Conservation (phyloP, 2,888 invertebrate species). For the Pristionchus entomophagus region DNA sequence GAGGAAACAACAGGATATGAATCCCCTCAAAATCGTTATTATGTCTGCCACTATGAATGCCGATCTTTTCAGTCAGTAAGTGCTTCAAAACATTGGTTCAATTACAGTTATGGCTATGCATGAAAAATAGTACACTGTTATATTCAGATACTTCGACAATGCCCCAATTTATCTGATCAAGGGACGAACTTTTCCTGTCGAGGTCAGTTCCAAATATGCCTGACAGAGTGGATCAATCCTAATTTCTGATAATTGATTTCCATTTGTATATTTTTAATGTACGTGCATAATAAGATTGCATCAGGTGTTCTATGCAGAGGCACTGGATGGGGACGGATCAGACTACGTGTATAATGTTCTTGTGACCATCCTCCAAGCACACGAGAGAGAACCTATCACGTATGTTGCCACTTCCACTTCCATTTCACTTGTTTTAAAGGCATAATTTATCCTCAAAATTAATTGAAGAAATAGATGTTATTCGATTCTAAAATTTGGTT, state of each 20-base stretch:
- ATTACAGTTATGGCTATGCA: neutral
- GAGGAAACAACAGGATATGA: slow-evolving; percentile 48
- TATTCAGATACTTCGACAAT: slow-evolving; percentile 84
- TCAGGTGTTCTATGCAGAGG: slow-evolving; percentile 65
- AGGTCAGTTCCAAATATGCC: slow-evolving; percentile 73
- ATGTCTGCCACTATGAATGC: slow-evolving; percentile 94
- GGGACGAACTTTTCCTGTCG: slow-evolving; percentile 87
- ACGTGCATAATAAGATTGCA: too few relatives aligned
- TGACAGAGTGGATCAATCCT: neutral
- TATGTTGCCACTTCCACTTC: slow-evolving; percentile 60
- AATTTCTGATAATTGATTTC: neutral
- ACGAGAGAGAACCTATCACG: slow-evolving; percentile 76
- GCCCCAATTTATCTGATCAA: slow-evolving; percentile 90
- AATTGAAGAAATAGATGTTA: too few relatives aligned
- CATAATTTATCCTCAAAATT: too few relatives aligned
- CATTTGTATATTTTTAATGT: slow-evolving; percentile 28
- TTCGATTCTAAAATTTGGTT: neutral
- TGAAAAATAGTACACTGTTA: neutral
- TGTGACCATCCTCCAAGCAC: slow-evolving; percentile 78
- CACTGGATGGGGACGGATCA: slow-evolving; percentile 52
- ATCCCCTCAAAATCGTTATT: slow-evolving; percentile 83
- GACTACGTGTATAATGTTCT: slow-evolving; percentile 78
- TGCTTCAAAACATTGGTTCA: too few relatives aligned
- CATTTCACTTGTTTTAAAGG: too few relatives aligned
- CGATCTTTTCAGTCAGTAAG: slow-evolving; percentile 43